A percentile compares a stretch with the other conserved stretches of the same genome.
Conservation (phyloP, 2,113 vertebrate species). For the Microtus montanus region DNA sequence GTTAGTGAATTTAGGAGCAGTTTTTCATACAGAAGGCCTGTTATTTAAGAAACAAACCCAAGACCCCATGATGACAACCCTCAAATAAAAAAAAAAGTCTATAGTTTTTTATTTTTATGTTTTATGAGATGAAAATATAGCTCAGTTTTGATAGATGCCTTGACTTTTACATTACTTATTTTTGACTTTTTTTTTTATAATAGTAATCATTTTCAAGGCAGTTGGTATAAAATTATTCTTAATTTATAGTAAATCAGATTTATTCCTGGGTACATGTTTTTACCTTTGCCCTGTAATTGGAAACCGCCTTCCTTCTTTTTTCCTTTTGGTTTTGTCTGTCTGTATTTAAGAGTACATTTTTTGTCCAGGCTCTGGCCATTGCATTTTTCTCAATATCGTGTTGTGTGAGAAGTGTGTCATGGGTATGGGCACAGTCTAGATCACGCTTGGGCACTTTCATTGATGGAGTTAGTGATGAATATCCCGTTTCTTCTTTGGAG, state of each 20-base stretch:
- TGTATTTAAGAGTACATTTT: slow-evolving; percentile 41
- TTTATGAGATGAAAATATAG: slow-evolving; percentile 53
- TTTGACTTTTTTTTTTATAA: slow-evolving; percentile 50
- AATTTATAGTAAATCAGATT: not conserved
- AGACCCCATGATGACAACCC: not conserved
- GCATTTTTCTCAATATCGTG: slow-evolving; percentile 8
- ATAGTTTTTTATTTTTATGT: slow-evolving; percentile 40
- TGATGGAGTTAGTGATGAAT: not conserved
- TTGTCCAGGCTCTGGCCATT: slow-evolving; percentile 38
- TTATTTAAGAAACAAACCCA: slow-evolving; percentile 55
- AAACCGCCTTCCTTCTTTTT: not conserved
- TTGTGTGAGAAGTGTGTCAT: slow-evolving; percentile 29
- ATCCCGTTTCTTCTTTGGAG: not conserved
- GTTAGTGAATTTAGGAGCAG: not conserved
- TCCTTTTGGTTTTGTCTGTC: slow-evolving; percentile 26
- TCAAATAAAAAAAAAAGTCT: not conserved
- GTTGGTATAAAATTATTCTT: slow-evolving; percentile 43
- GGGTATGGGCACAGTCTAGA: not conserved
- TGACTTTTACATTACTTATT: slow-evolving; percentile 46
- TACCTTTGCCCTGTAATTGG: not conserved
- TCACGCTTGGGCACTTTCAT: not conserved
- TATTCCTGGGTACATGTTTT: not conserved
- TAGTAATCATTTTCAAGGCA: slow-evolving; percentile 63
- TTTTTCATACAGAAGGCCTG: slow-evolving; percentile 50
- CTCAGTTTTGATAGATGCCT: slow-evolving; percentile 64